Base-by-base conservation (phyloP, 2,888 invertebrate species). In the Eupithecia exiguata region DNA sequence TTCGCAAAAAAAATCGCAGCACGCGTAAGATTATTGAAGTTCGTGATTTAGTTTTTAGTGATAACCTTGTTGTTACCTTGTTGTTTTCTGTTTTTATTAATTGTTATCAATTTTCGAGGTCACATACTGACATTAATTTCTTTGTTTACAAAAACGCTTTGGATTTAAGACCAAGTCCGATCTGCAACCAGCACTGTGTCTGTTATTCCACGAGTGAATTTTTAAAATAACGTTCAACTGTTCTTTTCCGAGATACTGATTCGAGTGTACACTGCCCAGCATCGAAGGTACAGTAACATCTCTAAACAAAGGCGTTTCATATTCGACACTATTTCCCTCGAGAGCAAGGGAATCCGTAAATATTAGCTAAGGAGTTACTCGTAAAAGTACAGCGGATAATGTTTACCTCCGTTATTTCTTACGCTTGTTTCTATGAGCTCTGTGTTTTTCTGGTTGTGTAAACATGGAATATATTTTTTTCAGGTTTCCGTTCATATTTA, bases 281-380 rank as follows among this genome's bases (percentile, higher is more conserved):
- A 40, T 66, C 1, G 68, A n/a, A 75, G 38, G 65, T 49, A 73
- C 73, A 70, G 68, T 74, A 77, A 72, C 76, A 70, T 74, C 75
- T 72, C 69, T 79, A 77, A 77, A 79, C 78, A 79, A 78, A 84
- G 82, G 80, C 81, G 72, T 80, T 83, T 85, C 83, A 84, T 86
- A 85, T 85, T 85, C 84, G 84, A 82, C 87, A 86, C 86, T 88
- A 89, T 89, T 89, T 89, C 89, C 89, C 88, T 74, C 43, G 83
- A 85, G 88, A 81, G 71, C 14, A 72, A 76, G 78, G 77, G 78
- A 70, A 78, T 78, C 74, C 76, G 84, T 84, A 87, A 87, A 87
- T 87, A 86, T 87, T 87, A 87, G 84, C 83, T 75, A 65, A 77
- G 74, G 74, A 74, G 70, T 74, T 72, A 72, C 75, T 74, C 68